Evolutionary conservation across 2,888 invertebrate genomes (phyloP), one percentile per base, ranked within the genome.

Genomic region (Drosophila heteroneura): DNA sequence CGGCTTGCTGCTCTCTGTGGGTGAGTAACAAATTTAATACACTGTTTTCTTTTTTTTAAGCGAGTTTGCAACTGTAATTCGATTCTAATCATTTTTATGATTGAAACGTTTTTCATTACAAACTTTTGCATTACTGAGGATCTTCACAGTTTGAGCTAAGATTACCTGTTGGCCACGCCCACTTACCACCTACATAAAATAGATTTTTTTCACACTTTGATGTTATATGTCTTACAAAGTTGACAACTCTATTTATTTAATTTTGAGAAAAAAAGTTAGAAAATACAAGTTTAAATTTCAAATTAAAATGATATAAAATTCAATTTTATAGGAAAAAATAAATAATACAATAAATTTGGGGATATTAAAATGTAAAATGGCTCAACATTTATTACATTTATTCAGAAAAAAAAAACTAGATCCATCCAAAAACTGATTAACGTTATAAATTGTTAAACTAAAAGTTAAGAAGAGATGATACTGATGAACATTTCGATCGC

Each of bases 11-110:
- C 75, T 69, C 83, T 82, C 77, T 72, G 81, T 82, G 81, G 83
- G 81, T 82, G 81, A 79, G 82, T 87, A 83, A 76, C 85, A 84
- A 79, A 60, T 66, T 78, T 60, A 16, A 60, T 62, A 56, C 39
- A 39, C 22, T 37, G 54, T 51, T 70, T 61, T 49, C 35, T 63
- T 52, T 57, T 6, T 22, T 26, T 9, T 26, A 47, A 9, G 47
- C 12, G 28, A 37, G 56, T n/a, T 28, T 19, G 37, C 28, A 16
- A n/a, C 47, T 47, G 16, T 16, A 16, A 47, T 26, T 7, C 16
- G 47, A 47, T 47, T 26, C 47, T 16, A 47, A 47, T 26, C 47
- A 26, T 47, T 47, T 47, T 47, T 47, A 26, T 47, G 47, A 16
- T 47, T 47, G 47, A 47, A 47, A 16, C 26, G 26, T 16, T 47